These are phyloP conservation scores for Diaphora mendica DNA, from an alignment of 2,888 invertebrate species.

Conservation along the genomic window DNA sequence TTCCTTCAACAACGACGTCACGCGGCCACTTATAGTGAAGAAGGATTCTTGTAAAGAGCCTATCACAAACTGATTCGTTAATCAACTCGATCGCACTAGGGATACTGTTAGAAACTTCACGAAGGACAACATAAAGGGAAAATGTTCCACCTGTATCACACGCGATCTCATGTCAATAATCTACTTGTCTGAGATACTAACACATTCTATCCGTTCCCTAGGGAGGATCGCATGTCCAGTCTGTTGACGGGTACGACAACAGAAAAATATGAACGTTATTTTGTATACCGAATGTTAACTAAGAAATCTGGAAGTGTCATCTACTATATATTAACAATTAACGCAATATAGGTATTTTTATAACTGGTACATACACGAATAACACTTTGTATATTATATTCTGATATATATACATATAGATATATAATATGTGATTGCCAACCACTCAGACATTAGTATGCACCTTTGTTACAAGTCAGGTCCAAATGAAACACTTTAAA, in stretches of 20 bases:
- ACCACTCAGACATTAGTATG: conserved; percentile 42
- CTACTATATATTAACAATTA: conserved; percentile 47
- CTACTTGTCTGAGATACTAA: conserved; percentile 16
- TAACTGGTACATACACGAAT: conserved; percentile 48
- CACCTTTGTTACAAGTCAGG: conserved; percentile 48
- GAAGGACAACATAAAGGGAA: conserved; percentile 4
- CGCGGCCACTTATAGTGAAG: neutral
- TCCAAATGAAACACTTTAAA: conserved; percentile 50
- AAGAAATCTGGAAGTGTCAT: conserved; percentile 42
- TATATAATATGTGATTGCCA: conserved; percentile 43
- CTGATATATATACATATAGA: conserved; percentile 27
- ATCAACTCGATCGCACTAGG: neutral
- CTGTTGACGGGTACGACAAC: conserved; percentile 62
- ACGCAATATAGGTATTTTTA: conserved; percentile 50
- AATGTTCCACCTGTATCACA: conserved; percentile 19
- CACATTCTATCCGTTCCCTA: conserved; percentile 38
- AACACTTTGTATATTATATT: conserved; percentile 53
- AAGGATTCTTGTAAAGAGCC: neutral
- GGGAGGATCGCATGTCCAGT: conserved; percentile 33
- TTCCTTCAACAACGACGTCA: too few species aligned
- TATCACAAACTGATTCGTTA: neutral
- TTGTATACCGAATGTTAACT: conserved; percentile 35
- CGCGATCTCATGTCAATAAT: conserved; percentile 13
- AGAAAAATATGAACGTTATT: conserved; percentile 36
- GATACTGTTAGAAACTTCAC: conserved; percentile 1